Evolutionary conservation across 2,113 vertebrate genomes (phyloP).

Genomic region (Cyprinodon brontotheroides): DNA sequence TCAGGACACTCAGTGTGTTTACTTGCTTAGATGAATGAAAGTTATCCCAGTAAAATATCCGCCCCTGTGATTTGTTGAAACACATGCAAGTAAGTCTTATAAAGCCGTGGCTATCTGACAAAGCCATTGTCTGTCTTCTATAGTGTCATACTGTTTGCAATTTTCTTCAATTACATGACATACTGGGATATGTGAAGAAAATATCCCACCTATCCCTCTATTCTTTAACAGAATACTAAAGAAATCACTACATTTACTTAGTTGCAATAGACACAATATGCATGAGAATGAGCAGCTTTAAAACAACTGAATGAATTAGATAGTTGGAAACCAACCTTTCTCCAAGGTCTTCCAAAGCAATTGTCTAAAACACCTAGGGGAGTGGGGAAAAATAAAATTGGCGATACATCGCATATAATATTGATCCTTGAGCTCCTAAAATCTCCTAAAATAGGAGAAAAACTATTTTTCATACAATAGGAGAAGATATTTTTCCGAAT

Average conservation of each 20-base stretch:
- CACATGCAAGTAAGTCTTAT: not conserved
- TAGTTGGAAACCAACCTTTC: too few species aligned
- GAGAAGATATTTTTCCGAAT: too few species aligned
- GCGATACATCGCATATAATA: too few species aligned
- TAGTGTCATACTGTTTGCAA: not conserved
- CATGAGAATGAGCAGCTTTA: too few species aligned
- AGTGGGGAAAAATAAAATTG: too few species aligned
- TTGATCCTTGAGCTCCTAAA: too few species aligned
- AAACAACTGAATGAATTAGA: too few species aligned
- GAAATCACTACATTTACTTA: not conserved
- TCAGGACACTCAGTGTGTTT: constrained; percentile 29
- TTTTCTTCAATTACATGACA: not conserved
- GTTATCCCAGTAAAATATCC: constrained; percentile 20
- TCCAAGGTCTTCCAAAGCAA: not conserved
- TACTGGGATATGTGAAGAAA: not conserved
- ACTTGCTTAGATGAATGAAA: constrained; percentile 19
- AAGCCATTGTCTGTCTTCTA: not conserved
- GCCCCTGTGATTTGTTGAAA: constrained; percentile 24
- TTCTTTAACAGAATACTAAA: not conserved
- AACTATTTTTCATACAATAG: too few species aligned
- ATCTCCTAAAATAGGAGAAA: too few species aligned
- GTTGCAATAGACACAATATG: not conserved
- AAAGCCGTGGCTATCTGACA: not conserved
- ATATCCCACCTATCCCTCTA: not conserved
- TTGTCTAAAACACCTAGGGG: too few species aligned